These are phyloP conservation scores for Trichoplusia ni DNA, from an alignment of 1,140 invertebrate species.

Conservation along the genomic window DNA sequence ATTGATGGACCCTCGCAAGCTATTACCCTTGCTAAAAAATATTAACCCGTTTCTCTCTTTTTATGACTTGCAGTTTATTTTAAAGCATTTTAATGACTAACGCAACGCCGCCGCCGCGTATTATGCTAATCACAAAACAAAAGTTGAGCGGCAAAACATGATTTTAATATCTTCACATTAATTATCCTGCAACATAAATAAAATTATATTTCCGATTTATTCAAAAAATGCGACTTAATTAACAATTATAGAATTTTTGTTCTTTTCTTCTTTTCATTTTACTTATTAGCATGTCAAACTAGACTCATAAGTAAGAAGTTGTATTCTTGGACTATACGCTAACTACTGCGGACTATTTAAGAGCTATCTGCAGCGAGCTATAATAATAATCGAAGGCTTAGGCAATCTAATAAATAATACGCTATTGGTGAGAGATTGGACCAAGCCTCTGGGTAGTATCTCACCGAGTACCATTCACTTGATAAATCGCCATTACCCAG, in stretches of 20 bases:
- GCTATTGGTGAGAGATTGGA: background rate
- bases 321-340: too few relatives aligned
- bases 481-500: background rate
- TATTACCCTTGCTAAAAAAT: slow-evolving; percentile 27
- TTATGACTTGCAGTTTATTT: slow-evolving; percentile 30
- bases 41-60: slow-evolving; percentile 24
- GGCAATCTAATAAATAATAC: background rate
- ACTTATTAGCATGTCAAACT: too few relatives aligned
- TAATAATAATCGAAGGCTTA: background rate
- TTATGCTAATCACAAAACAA: slow-evolving; percentile 26
- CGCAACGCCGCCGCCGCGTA: slow-evolving; percentile 14
- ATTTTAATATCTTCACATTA: slow-evolving; percentile 11
- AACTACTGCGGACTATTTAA: slow-evolving; percentile 1
- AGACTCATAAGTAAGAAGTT: too few relatives aligned
- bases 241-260: too few relatives aligned
- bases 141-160: slow-evolving; percentile 18
- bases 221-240: background rate
- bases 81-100: slow-evolving; percentile 22
- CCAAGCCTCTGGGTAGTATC: too few relatives aligned
- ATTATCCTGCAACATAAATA: slow-evolving; percentile 8
- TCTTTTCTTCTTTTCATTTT: too few relatives aligned
- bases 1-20: slow-evolving; percentile 38
- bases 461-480: background rate
- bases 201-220: background rate
- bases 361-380: slow-evolving; percentile 1